phyloP scores from a whole-genome alignment of 2,113 vertebrate genomes.

The Suricata suricatta region DNA sequence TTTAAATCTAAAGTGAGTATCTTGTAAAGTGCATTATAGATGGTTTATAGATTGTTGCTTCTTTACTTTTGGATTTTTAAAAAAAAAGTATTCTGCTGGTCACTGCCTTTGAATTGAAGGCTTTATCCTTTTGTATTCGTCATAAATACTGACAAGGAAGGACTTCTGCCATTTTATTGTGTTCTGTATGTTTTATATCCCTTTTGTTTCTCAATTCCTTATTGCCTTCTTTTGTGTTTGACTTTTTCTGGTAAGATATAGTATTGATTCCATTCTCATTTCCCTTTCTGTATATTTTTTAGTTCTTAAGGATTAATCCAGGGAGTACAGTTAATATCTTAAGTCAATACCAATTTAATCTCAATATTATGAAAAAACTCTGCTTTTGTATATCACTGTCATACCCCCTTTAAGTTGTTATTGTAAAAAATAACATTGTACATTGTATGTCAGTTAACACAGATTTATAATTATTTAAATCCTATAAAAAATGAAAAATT shows the following conservation, averaged over 20 bases:
- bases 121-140: background rate
- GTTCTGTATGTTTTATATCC: background rate
- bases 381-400: background rate
- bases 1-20: background rate
- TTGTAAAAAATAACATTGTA: background rate
- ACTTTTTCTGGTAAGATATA: background rate
- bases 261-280: background rate
- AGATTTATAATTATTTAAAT: slow-evolving; percentile 10
- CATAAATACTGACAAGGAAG: background rate
- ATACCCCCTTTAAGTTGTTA: background rate
- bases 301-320: background rate
- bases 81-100: background rate
- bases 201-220: background rate
- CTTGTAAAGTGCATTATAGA: background rate
- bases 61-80: background rate
- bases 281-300: background rate
- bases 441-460: background rate
- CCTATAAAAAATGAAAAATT: background rate
- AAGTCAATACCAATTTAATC: background rate
- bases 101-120: background rate
- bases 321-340: background rate
- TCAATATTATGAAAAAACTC: background rate
- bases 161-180: background rate
- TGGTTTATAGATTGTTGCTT: background rate
- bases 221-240: background rate